Conservation (phyloP, 2,797 vertebrate genomes). For the Epinephelus malabaricus region DNA sequence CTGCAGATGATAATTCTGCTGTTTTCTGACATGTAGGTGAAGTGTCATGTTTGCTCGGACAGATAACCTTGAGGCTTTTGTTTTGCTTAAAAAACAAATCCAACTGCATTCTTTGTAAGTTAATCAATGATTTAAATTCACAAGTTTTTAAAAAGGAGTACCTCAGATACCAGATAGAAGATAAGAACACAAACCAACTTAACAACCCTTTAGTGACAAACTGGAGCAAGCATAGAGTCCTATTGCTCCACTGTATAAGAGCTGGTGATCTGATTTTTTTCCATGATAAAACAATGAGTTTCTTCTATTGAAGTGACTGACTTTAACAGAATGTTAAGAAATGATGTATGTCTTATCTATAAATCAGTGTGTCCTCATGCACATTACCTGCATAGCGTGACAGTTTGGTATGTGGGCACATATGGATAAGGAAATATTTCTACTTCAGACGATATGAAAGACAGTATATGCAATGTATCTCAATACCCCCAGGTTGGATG, state of each 20-base stretch:
- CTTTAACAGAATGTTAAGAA: background rate
- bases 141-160: background rate
- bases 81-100: constrained; percentile 1
- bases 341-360: background rate
- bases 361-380: background rate
- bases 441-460: background rate
- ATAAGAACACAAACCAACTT: constrained; percentile 6
- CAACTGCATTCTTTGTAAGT: background rate
- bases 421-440: background rate
- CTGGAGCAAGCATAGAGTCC: background rate
- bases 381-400: background rate
- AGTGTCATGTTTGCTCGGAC: constrained; percentile 31
- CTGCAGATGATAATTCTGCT: constrained; percentile 2
- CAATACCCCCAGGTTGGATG: background rate
- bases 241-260: background rate
- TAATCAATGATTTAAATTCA: background rate
- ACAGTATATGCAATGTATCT: background rate
- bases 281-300: background rate
- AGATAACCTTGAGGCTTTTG: background rate
- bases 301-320: background rate
- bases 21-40: constrained; percentile 12
- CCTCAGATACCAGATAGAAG: background rate
- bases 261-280: background rate
- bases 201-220: background rate
- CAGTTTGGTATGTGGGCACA: background rate